Evolutionary conservation across 2,113 vertebrate genomes (phyloP).

Genomic region (Hymenochirus boettgeri): DNA sequence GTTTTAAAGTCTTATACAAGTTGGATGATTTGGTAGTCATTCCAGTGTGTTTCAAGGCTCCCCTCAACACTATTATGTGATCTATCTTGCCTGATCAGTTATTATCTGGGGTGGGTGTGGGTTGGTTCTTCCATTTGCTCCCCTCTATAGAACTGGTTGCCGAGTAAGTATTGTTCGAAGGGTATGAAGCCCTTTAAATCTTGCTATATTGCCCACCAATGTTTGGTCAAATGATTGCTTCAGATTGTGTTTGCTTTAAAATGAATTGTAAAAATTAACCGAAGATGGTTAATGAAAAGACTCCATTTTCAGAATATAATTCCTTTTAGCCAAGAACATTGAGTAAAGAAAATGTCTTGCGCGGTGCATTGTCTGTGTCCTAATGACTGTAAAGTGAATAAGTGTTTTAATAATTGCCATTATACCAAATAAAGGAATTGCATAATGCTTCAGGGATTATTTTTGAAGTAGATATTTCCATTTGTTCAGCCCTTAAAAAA

Average conservation of each 20-base stretch:
- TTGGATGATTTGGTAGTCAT: too few species aligned
- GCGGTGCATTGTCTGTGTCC: background rate
- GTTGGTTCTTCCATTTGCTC: too few species aligned
- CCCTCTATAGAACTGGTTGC: background rate
- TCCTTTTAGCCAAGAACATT: slow-evolving; percentile 7
- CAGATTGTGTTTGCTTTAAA: background rate
- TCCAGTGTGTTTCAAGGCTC: too few species aligned
- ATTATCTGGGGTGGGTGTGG: too few species aligned
- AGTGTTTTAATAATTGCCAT: slow-evolving; percentile 28
- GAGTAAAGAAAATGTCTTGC: slow-evolving; percentile 13
- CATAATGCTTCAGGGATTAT: slow-evolving; percentile 33
- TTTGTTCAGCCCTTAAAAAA: slow-evolving; percentile 38
- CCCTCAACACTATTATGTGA: too few species aligned
- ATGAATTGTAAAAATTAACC: background rate
- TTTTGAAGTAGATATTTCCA: slow-evolving; percentile 38
- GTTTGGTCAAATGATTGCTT: too few species aligned
- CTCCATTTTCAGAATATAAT: background rate
- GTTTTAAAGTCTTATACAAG: too few species aligned
- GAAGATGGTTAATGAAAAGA: background rate
- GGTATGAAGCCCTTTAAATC: too few species aligned
- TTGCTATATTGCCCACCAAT: too few species aligned
- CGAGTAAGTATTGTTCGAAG: background rate
- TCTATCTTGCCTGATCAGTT: too few species aligned
- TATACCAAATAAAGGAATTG: slow-evolving; percentile 23
- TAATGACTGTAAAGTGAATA: slow-evolving; percentile 24